Conservation (phyloP, 2,797 vertebrate genomes). For the Centroberyx gerrardi region DNA sequence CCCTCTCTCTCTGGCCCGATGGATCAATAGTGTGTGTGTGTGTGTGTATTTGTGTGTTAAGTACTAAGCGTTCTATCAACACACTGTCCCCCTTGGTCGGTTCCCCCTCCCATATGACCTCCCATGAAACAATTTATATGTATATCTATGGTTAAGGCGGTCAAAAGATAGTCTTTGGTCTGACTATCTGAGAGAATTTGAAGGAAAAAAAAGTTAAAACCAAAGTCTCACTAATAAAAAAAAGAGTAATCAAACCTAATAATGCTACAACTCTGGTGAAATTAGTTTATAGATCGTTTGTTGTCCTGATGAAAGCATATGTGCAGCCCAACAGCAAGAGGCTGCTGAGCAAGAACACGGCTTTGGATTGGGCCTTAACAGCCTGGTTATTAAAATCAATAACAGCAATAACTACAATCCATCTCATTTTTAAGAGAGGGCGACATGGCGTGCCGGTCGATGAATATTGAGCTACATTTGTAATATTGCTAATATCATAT, state of each 20-base stretch:
- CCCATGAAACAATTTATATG: not conserved
- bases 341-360: slow-evolving; percentile 42
- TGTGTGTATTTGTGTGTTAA: not conserved
- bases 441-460: slow-evolving; percentile 71
- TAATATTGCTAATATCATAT: slow-evolving; percentile 84
- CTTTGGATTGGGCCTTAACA: slow-evolving; percentile 64
- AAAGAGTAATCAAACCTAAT: slow-evolving; percentile 57
- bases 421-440: slow-evolving; percentile 76
- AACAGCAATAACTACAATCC: slow-evolving; percentile 85
- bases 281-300: slow-evolving; percentile 74
- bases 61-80: slow-evolving; percentile 24
- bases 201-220: slow-evolving; percentile 8
- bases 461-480: slow-evolving; percentile 84
- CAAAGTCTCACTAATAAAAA: not conserved
- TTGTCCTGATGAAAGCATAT: slow-evolving; percentile 45
- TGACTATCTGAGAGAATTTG: not conserved
- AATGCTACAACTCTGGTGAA: slow-evolving; percentile 64
- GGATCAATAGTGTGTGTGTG: slow-evolving; percentile 53
- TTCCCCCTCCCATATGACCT: not conserved
- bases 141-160: slow-evolving; percentile 16
- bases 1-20: slow-evolving; percentile 13
- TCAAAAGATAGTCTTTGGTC: not conserved
- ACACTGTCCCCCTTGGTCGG: not conserved
- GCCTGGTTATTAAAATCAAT: slow-evolving; percentile 87
- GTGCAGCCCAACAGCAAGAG: slow-evolving; percentile 21